Percentiles rank a stretch among this genome's conserved stretches.
Evolutionary conservation across 1,140 invertebrate genomes (phyloP).

Genomic region (Venustaconcha ellipsiformis): DNA sequence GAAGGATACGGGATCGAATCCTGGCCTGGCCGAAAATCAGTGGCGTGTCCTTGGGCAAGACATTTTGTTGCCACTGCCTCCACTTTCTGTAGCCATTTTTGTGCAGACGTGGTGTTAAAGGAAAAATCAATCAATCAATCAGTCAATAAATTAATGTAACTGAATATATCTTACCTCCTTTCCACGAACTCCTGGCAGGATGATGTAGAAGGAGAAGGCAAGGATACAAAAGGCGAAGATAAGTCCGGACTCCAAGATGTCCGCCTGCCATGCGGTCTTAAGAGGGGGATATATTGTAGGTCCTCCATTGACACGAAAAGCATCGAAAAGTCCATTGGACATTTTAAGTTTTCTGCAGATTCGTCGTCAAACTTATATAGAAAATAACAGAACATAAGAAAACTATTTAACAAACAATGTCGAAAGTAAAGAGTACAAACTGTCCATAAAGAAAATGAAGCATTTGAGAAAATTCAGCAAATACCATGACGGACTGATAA

Average conservation of each 20-base stretch:
- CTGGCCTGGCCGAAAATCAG: not conserved
- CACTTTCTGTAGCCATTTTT: not conserved
- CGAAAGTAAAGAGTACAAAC: too few relatives aligned
- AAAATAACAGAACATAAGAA: too few relatives aligned
- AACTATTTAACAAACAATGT: too few relatives aligned
- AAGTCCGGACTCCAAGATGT: constrained; percentile 83
- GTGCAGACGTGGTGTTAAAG: not conserved
- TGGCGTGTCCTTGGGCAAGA: not conserved
- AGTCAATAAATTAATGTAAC: not conserved
- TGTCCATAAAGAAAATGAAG: too few relatives aligned
- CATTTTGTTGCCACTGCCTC: not conserved
- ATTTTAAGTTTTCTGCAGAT: too few relatives aligned
- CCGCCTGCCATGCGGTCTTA: constrained; percentile 93
- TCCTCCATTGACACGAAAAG: constrained; percentile 87
- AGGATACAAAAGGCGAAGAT: constrained; percentile 90
- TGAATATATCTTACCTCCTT: constrained; percentile 82
- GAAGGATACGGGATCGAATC: not conserved
- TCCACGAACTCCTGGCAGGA: constrained; percentile 90
- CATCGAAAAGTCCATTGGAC: constrained; percentile 1
- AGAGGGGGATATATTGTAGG: constrained; percentile 92
- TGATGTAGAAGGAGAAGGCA: constrained; percentile 84
- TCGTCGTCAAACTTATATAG: too few relatives aligned
- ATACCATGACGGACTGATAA: too few relatives aligned
- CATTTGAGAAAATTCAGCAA: too few relatives aligned
- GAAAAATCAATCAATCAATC: not conserved